phyloP scores from a whole-genome alignment of 2,113 vertebrate species.

The Zosterops pallidus region DNA sequence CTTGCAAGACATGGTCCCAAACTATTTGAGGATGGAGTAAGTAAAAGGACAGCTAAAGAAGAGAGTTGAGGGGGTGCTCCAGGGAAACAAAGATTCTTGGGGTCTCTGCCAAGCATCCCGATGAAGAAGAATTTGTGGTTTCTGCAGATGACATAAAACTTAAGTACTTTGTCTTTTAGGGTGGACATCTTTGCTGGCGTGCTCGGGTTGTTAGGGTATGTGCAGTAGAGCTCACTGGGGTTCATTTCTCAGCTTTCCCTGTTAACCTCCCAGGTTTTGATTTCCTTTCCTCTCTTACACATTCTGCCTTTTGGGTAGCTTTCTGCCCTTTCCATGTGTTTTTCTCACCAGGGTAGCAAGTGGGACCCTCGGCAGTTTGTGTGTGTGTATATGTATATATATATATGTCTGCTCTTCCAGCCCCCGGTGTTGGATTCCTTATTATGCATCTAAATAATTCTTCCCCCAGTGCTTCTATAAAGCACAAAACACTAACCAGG shows the following conservation, averaged over 20 bases:
- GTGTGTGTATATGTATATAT: rapidly evolving
- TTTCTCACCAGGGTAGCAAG: background rate
- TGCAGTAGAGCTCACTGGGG: background rate
- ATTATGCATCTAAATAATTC: conserved; percentile 5
- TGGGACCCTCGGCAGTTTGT: background rate
- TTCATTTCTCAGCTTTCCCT: background rate
- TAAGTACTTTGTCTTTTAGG: background rate
- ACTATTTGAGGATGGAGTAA: background rate
- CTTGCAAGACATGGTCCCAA: background rate
- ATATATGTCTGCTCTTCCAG: background rate
- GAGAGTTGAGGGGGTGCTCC: background rate
- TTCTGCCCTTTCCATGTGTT: background rate
- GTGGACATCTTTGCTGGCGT: background rate
- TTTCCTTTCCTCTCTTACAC: background rate
- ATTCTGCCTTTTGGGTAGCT: background rate
- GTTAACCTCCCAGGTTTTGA: background rate
- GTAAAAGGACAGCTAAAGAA: background rate
- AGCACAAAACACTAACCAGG: conserved; percentile 39
- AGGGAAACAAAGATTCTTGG: rapidly evolving
- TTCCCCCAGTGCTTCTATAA: background rate
- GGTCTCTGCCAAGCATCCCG: background rate
- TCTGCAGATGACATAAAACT: background rate
- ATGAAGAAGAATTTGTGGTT: background rate
- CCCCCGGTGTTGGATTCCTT: background rate
- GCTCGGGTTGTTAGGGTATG: background rate